Conservation (phyloP, 2,797 vertebrate genomes). For the Vultur gryphus region DNA sequence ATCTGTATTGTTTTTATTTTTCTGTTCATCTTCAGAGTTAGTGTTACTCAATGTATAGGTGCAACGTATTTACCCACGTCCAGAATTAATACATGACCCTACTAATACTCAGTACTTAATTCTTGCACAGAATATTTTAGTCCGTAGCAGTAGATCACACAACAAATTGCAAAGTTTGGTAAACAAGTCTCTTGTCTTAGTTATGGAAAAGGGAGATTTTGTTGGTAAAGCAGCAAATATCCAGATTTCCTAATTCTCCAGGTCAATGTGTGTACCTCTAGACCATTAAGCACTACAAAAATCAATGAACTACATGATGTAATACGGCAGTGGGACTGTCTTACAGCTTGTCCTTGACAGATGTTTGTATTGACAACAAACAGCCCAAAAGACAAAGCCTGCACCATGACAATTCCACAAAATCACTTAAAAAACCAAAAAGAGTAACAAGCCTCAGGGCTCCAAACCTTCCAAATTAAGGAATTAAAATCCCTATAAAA, state of each 20-base stretch:
- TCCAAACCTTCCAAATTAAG: conserved; percentile 46
- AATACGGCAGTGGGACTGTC: not conserved
- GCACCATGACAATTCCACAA: conserved; percentile 29
- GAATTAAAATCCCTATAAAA: conserved; percentile 53
- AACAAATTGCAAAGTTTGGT: not conserved
- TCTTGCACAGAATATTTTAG: not conserved
- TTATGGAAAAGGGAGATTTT: not conserved
- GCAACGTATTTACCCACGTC: not conserved
- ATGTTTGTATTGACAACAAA: conserved; percentile 57
- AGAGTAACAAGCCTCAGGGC: conserved; percentile 3
- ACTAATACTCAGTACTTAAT: not conserved
- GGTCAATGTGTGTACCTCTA: not conserved
- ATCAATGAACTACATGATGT: not conserved
- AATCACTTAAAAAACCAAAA: conserved; percentile 17
- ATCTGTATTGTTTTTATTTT: not conserved
- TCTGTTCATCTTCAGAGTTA: not conserved
- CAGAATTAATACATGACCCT: not conserved
- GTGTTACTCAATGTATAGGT: not conserved
- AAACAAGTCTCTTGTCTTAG: not conserved
- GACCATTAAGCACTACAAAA: not conserved
- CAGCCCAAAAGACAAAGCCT: conserved; percentile 40
- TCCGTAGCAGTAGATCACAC: not conserved
- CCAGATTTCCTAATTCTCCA: not conserved
- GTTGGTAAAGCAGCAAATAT: not conserved
- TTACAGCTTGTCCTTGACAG: conserved; percentile 39